Conservation (phyloP, 2,113 vertebrate genomes). For the Poeciliopsis prolifica region DNA sequence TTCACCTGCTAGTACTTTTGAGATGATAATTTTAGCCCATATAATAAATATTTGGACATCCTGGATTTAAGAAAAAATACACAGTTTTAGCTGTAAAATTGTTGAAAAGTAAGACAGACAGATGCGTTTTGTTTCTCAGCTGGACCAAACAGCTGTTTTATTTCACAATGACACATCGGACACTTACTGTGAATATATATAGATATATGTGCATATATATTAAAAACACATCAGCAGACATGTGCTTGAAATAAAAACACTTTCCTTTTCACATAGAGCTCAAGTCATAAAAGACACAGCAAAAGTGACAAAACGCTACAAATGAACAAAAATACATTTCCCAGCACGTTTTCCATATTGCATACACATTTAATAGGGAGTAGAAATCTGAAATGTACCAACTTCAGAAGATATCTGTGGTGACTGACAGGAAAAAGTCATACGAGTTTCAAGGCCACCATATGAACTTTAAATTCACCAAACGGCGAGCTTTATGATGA, state of each 20-base stretch:
- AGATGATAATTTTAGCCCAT: too few species aligned
- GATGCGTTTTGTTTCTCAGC: slow-evolving; percentile 29
- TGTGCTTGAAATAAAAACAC: slow-evolving; percentile 63
- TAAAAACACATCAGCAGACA: slow-evolving; percentile 73
- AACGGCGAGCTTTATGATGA: slow-evolving; percentile 41
- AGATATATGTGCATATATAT: slow-evolving; percentile 36
- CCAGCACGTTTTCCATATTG: slow-evolving; percentile 70
- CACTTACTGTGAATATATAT: slow-evolving; percentile 64
- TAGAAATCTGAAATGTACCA: slow-evolving; percentile 57
- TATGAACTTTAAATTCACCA: slow-evolving; percentile 50
- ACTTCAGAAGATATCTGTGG: slow-evolving; percentile 31
- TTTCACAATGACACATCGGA: slow-evolving; percentile 77
- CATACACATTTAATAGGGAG: slow-evolving; percentile 73
- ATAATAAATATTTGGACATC: too few species aligned
- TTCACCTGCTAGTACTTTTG: too few species aligned
- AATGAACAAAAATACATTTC: slow-evolving; percentile 61
- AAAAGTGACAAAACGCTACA: slow-evolving; percentile 69
- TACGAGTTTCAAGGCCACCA: slow-evolving; percentile 65
- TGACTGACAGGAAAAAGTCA: slow-evolving; percentile 41
- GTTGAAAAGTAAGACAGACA: slow-evolving; percentile 11
- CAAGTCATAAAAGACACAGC: slow-evolving; percentile 63
- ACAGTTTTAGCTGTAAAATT: neutral
- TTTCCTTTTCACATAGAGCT: slow-evolving; percentile 57
- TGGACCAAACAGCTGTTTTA: slow-evolving; percentile 75
- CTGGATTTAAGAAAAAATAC: neutral